Evolutionary conservation across 2,888 invertebrate species (phyloP).

Genomic region (Periphyllus acericola): DNA sequence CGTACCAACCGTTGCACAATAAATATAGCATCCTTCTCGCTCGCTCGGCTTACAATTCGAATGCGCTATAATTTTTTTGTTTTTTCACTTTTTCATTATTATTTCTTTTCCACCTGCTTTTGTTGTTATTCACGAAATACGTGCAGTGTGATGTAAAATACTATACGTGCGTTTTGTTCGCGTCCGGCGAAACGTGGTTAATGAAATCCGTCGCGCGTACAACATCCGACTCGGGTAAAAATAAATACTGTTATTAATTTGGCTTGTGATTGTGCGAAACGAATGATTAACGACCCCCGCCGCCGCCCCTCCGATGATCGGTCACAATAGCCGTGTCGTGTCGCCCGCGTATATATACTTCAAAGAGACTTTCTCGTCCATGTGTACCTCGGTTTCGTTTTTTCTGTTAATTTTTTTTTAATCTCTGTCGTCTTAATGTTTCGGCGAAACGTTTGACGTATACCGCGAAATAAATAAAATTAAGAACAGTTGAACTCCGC

Average conservation of each 20-base stretch:
- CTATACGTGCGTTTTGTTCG: neutral
- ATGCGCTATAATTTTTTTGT: too few species aligned
- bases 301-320: neutral
- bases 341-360: neutral
- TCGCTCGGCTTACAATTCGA: too few species aligned
- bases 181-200: neutral
- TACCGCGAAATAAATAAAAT: neutral
- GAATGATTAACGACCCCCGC: constrained; percentile 41
- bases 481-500: too few species aligned
- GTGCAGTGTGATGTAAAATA: too few species aligned
- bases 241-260: constrained; percentile 40
- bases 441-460: neutral
- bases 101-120: too few species aligned
- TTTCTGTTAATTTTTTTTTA: neutral
- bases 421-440: neutral
- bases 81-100: too few species aligned
- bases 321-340: neutral
- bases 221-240: constrained; percentile 34
- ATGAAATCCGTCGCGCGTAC: neutral
- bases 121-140: too few species aligned
- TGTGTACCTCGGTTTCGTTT: neutral
- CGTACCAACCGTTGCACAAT: too few species aligned
- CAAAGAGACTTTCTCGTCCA: constrained; percentile 4
- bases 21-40: too few species aligned
- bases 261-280: constrained; percentile 49